Base-by-base conservation (phyloP, 2,113 vertebrate species). In the Haplochromis burtoni region DNA sequence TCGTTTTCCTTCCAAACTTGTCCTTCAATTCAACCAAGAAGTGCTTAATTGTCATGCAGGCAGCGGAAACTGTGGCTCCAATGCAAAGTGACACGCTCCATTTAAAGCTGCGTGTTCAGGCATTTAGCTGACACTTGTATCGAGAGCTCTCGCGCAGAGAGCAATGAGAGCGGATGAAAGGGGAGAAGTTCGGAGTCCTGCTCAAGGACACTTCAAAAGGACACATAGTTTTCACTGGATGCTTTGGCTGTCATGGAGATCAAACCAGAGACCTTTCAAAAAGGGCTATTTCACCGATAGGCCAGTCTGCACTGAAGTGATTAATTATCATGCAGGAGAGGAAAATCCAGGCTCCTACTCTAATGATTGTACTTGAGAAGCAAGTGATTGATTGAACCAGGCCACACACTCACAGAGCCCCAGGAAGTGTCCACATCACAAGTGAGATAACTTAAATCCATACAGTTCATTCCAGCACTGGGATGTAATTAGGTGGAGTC, bases 31-130 rank as follows among this genome's bases (percentile, higher is more conserved):
- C 51, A 76, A 61, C 83, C 84, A 42, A 80, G 47, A 78, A 16
- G 53, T 6, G 59, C 38, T 40, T 89, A 31, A 88, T 92, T 88
- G 71, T 73, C 61, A 93, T 91, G 87, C 92, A 85, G 53, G 53
- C 1, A 53, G 29, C 31, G 80, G 71, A 80, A 87, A 79, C 14
- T 19, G 73, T n/a, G 55, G 71, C 73, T 63, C 17, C 12, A 0
- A 10, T 13, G 63, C 16, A 61, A 76, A 86, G 33, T 6, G 47
- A 19, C 38, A 38, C 3, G 54, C 63, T 85, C 57, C 24, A 10
- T 84, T 85, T 73, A 71, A 76, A 85, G 73, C 82, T 55, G 7
- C 83, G 14, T 76, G 86, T 84, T 79, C 21, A 6, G 59, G 47
- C 29, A 24, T 85, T 88, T 24, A 83, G 71, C 54, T 1, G 86